phyloP scores from a whole-genome alignment of 2,797 vertebrate genomes.

The Chlorospingus flavigularis region DNA sequence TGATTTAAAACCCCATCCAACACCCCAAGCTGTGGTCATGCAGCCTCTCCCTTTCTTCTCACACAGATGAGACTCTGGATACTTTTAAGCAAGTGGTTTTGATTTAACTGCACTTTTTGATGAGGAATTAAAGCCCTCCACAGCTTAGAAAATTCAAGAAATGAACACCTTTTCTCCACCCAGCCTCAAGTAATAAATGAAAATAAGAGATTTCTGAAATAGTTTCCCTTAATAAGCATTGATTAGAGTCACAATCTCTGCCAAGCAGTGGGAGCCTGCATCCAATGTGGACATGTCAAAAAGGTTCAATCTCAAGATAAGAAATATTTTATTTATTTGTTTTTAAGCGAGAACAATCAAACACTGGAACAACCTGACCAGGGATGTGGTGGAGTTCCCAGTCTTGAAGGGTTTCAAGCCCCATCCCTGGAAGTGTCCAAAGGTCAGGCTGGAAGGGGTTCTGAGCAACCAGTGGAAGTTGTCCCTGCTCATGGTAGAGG shows the following conservation, averaged over 20 bases:
- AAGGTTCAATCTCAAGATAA: neutral
- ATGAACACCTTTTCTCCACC: fast-evolving
- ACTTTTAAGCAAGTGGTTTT: neutral
- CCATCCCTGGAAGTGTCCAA: neutral
- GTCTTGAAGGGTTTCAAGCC: neutral
- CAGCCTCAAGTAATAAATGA: neutral
- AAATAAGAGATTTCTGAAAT: neutral
- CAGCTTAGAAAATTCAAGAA: neutral
- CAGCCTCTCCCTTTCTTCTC: neutral
- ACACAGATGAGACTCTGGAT: neutral
- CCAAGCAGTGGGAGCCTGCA: neutral
- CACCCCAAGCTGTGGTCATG: neutral
- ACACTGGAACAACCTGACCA: neutral
- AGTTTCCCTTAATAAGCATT: neutral
- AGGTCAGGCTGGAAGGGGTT: neutral
- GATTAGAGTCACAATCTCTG: neutral
- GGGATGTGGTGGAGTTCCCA: neutral
- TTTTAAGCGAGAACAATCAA: neutral
- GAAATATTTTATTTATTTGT: neutral
- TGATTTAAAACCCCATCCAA: fast-evolving
- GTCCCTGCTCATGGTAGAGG: neutral
- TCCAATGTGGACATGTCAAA: fast-evolving
- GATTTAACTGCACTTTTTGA: neutral
- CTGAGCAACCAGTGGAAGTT: neutral
- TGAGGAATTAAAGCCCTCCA: neutral